A percentile compares a stretch with the other conserved stretches of the same genome.
phyloP scores from a whole-genome alignment of 2,797 vertebrate species.

The Gambusia yucatana region DNA sequence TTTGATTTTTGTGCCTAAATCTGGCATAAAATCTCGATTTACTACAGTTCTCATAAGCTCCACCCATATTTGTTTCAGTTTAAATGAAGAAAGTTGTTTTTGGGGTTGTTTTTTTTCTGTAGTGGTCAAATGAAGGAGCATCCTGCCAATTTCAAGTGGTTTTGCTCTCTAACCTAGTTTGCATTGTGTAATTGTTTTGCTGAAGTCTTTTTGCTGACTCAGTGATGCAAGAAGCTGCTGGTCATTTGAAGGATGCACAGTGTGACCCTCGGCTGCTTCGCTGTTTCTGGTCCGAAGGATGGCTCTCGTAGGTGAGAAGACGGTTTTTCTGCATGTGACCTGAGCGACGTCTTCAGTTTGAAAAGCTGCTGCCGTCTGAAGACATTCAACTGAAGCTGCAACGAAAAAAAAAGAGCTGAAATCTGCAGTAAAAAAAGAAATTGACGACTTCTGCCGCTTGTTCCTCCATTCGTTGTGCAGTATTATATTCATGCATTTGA shows the following conservation, averaged over 20 bases:
- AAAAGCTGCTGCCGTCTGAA: constrained; percentile 14
- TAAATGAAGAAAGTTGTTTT: constrained; percentile 10
- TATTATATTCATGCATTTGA: constrained; percentile 10
- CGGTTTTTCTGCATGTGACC: constrained; percentile 31
- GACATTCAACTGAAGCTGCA: neutral
- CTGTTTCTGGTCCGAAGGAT: constrained; percentile 16
- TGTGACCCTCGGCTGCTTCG: neutral
- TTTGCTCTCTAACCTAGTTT: neutral
- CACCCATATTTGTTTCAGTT: constrained; percentile 14
- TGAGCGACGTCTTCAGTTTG: constrained; percentile 18
- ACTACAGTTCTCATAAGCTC: constrained; percentile 20
- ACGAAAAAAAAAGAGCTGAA: constrained; percentile 13
- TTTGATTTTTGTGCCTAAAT: constrained; percentile 1
- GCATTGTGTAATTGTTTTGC: neutral
- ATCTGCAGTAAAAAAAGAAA: constrained; percentile 26
- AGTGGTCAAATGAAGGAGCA: constrained; percentile 43
- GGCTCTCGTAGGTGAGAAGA: constrained; percentile 40
- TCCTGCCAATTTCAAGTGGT: constrained; percentile 1
- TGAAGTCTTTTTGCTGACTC: neutral
- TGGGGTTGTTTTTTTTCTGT: neutral
- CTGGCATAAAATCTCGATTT: constrained; percentile 5
- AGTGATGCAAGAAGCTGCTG: neutral
- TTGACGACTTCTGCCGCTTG: neutral
- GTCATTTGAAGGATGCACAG: neutral
- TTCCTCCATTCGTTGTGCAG: neutral